Percentiles rank a stretch among this genome's conserved stretches.
Conservation (phyloP, 35 echinoderm and acorn worm species). For the Nesometra sesokonis region DNA sequence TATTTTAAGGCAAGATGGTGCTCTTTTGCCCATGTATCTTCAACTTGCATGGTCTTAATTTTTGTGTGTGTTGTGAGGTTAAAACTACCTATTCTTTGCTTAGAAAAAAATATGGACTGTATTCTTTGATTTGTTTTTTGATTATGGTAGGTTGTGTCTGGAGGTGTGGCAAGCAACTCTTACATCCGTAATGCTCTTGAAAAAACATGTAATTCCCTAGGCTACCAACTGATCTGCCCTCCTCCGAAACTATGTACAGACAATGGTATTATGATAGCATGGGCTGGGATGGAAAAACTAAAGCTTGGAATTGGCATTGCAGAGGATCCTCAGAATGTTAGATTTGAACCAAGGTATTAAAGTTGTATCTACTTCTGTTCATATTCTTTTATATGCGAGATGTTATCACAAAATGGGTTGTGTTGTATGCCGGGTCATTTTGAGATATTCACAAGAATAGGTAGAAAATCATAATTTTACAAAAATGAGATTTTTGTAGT, state of each 20-base stretch:
- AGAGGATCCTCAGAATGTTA: slow-evolving; percentile 58
- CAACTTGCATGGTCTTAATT: too few relatives aligned
- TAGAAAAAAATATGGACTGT: too few relatives aligned
- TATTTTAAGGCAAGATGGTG: too few relatives aligned
- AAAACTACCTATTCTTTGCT: too few relatives aligned
- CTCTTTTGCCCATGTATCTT: too few relatives aligned
- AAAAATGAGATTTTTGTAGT: too few relatives aligned
- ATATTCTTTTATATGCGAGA: not conserved
- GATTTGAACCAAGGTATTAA: slow-evolving; percentile 84
- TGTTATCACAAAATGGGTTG: not conserved
- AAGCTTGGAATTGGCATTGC: slow-evolving; percentile 65
- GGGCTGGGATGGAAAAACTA: slow-evolving; percentile 91
- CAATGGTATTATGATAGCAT: slow-evolving; percentile 97
- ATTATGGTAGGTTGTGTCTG: slow-evolving; percentile 82
- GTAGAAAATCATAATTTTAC: too few relatives aligned
- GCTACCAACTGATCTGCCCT: slow-evolving; percentile 72
- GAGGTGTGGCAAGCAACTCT: slow-evolving; percentile 83
- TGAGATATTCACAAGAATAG: too few relatives aligned
- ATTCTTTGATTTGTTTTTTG: too few relatives aligned
- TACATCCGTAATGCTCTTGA: slow-evolving; percentile 73
- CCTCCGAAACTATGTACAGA: slow-evolving; percentile 80
- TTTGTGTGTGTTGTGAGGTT: too few relatives aligned
- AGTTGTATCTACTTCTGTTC: not conserved
- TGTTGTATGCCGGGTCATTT: not conserved
- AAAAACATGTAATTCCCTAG: slow-evolving; percentile 21